These are phyloP conservation scores for Poeciliopsis prolifica DNA, from an alignment of 2,113 vertebrate species.

Conservation along the genomic window DNA sequence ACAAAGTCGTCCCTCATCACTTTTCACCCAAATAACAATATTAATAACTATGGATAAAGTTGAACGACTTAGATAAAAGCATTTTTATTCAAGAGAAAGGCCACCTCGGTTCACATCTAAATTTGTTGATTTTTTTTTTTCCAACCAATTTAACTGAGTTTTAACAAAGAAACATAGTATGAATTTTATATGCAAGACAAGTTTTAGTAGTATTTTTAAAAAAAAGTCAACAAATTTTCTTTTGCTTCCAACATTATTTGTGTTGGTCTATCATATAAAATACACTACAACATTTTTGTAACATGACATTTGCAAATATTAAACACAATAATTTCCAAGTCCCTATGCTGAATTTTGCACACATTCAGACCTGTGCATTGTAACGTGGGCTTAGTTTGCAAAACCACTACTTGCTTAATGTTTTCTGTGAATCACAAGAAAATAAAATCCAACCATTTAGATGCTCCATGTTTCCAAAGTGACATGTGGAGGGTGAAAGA, in stretches of 20 bases:
- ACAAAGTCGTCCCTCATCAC: neutral
- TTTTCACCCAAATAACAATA: neutral
- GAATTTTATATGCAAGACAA: neutral
- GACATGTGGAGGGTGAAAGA: conserved; percentile 12
- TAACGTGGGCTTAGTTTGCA: neutral
- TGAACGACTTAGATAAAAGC: neutral
- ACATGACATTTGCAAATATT: neutral
- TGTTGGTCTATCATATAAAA: neutral
- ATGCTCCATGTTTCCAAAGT: conserved; percentile 14
- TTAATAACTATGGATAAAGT: neutral
- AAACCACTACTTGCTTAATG: neutral
- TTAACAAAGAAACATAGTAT: neutral
- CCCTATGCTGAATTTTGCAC: neutral
- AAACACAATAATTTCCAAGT: neutral
- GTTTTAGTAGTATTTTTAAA: neutral
- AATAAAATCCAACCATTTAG: conserved; percentile 8
- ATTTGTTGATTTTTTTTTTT: neutral
- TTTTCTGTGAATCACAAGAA: neutral
- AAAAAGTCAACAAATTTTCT: neutral
- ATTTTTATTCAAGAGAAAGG: neutral
- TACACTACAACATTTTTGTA: neutral
- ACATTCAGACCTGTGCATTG: conserved; percentile 10
- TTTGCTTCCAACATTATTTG: neutral
- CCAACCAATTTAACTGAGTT: no score
- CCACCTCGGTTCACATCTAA: neutral